Conservation (phyloP, 2,113 vertebrate species). For the Semnopithecus entellus region DNA sequence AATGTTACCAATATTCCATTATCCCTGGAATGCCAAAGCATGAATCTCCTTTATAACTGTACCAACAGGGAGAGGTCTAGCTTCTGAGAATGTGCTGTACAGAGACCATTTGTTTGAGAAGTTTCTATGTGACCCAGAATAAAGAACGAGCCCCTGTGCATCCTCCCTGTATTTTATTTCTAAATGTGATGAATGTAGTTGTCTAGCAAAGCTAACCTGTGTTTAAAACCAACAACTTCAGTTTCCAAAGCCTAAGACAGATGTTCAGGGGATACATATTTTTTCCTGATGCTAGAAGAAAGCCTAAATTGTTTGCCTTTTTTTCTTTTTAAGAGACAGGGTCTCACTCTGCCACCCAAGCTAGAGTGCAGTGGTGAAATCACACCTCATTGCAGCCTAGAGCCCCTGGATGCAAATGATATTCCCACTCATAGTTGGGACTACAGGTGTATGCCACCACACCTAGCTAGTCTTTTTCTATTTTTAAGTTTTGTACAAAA, state of each 20-base stretch:
- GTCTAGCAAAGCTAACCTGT: neutral
- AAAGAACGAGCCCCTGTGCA: neutral
- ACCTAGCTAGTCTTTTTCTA: no score
- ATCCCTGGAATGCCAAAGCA: neutral
- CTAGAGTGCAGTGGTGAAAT: no score
- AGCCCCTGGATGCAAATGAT: no score
- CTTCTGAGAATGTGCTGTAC: neutral
- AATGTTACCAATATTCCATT: neutral
- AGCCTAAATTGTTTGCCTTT: neutral
- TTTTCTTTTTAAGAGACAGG: neutral
- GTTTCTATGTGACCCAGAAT: neutral
- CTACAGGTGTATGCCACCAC: no score
- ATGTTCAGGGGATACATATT: neutral
- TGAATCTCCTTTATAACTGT: constrained; percentile 13
- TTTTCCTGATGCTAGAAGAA: neutral
- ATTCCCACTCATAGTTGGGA: no score
- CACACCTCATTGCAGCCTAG: no score
- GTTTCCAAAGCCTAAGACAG: neutral
- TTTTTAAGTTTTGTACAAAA: no score
- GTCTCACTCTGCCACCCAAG: no score
- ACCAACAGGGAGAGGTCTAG: neutral
- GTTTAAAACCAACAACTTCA: constrained; percentile 20
- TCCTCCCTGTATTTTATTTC: neutral
- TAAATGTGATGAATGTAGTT: constrained; percentile 29
- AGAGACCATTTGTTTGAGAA: neutral